A percentile compares a stretch with the other conserved stretches of the same genome.
Evolutionary conservation across 2,888 invertebrate species (phyloP).

Genomic region (Lampropteryx suffumata): DNA sequence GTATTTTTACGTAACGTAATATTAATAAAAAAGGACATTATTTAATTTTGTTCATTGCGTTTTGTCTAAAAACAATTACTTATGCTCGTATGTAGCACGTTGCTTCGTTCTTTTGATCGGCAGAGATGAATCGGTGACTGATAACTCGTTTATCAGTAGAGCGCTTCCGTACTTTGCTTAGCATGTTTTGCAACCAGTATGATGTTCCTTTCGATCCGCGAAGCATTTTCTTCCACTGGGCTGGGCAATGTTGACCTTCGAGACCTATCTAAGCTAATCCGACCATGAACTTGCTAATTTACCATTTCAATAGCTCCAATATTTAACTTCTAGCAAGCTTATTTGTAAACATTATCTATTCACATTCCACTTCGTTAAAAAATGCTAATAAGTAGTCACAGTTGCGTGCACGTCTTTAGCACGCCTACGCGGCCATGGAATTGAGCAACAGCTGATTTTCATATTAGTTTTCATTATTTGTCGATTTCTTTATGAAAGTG

Average conservation of each 20-base stretch:
- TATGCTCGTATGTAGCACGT: too few species aligned
- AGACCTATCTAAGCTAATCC: conserved; percentile 9
- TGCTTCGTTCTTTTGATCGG: too few species aligned
- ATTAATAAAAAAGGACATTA: too few species aligned
- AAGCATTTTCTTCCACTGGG: conserved; percentile 16
- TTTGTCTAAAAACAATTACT: too few species aligned
- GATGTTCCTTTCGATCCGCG: neutral
- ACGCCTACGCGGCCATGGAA: conserved; percentile 10
- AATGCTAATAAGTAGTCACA: conserved; percentile 7
- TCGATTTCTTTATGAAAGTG: neutral
- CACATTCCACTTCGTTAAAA: conserved; percentile 13
- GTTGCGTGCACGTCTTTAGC: conserved; percentile 9
- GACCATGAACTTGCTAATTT: conserved; percentile 21
- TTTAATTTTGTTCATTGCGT: too few species aligned
- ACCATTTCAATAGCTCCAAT: conserved; percentile 2
- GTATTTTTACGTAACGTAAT: too few species aligned
- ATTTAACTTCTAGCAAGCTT: conserved; percentile 5
- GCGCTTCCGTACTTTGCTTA: neutral
- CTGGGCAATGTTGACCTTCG: conserved; percentile 23
- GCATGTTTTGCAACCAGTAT: neutral
- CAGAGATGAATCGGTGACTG: too few species aligned
- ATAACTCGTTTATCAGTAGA: too few species aligned
- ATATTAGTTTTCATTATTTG: conserved; percentile 3
- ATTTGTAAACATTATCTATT: conserved; percentile 12
- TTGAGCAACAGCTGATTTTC: conserved; percentile 2